phyloP scores from a whole-genome alignment of 2,888 invertebrate species.

The Abrostola triplasia region DNA sequence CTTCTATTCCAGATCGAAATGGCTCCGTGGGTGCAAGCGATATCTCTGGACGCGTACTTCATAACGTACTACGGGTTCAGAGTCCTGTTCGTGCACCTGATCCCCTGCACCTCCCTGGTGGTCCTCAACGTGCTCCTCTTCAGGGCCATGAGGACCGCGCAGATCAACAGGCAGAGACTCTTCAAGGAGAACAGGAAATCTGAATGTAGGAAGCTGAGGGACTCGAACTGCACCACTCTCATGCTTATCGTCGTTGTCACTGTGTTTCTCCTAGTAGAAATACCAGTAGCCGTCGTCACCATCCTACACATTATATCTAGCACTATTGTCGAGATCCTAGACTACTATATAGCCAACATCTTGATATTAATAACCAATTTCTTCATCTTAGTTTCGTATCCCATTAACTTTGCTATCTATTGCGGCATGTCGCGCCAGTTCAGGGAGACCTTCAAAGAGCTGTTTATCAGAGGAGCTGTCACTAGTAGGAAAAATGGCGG shows the following conservation, averaged over 20 bases:
- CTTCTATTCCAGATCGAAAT: constrained; percentile 81
- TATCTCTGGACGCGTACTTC: constrained; percentile 93
- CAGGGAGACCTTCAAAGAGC: constrained; percentile 96
- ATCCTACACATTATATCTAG: constrained; percentile 94
- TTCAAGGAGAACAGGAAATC: constrained; percentile 93
- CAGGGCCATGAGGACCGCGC: constrained; percentile 94
- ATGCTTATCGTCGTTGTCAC: constrained; percentile 96
- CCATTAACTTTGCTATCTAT: constrained; percentile 98
- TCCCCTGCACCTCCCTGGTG: constrained; percentile 96
- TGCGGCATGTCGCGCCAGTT: constrained; percentile 98
- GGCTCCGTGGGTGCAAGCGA: constrained; percentile 91
- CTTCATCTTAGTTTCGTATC: constrained; percentile 96
- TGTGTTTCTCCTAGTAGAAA: constrained; percentile 94
- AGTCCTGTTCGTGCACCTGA: constrained; percentile 96
- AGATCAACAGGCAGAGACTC: constrained; percentile 92
- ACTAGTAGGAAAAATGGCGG: constrained; percentile 90
- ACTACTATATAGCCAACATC: constrained; percentile 93
- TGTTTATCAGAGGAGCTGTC: constrained; percentile 91
- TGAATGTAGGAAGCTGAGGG: constrained; percentile 93
- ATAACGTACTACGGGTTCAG: constrained; percentile 95
- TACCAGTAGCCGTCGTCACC: constrained; percentile 94
- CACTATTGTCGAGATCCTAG: constrained; percentile 91
- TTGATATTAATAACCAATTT: constrained; percentile 96
- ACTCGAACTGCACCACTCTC: constrained; percentile 95
- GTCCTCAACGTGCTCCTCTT: constrained; percentile 96